These are phyloP conservation scores for Equus przewalskii DNA, from an alignment of 2,113 vertebrate genomes.

Conservation along the genomic window DNA sequence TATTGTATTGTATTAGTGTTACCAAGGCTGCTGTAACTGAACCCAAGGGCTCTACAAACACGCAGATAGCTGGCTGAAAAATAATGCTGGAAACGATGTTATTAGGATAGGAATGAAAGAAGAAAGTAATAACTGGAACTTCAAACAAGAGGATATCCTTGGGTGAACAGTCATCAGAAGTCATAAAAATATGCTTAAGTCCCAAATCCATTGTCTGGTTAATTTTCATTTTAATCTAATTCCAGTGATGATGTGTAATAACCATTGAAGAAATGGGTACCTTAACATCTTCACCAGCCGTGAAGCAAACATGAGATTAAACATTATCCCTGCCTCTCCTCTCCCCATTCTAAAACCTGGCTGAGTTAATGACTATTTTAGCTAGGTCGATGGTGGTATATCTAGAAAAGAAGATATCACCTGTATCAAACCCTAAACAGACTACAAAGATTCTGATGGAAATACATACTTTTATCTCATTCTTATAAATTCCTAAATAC, in stretches of 20 bases:
- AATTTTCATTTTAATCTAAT: slow-evolving; percentile 29
- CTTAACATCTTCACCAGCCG: background rate
- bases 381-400: background rate
- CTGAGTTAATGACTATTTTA: background rate
- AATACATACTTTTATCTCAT: background rate
- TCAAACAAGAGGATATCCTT: background rate
- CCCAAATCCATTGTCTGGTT: background rate
- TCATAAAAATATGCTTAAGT: background rate
- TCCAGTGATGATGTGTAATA: background rate
- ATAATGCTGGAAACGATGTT: background rate
- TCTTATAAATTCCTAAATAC: background rate
- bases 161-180: background rate
- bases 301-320: background rate
- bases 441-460: background rate
- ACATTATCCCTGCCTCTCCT: background rate
- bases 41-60: background rate
- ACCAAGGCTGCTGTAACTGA: background rate
- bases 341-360: background rate
- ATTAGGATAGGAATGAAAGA: background rate
- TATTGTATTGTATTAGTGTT: background rate
- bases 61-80: background rate
- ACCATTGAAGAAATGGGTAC: background rate
- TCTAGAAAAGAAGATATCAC: background rate
- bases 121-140: background rate
- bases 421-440: background rate